A percentile compares a stretch with the other conserved stretches of the same genome.
Conservation (phyloP, 2,888 invertebrate genomes). For the Dermolepida albohirtum region DNA sequence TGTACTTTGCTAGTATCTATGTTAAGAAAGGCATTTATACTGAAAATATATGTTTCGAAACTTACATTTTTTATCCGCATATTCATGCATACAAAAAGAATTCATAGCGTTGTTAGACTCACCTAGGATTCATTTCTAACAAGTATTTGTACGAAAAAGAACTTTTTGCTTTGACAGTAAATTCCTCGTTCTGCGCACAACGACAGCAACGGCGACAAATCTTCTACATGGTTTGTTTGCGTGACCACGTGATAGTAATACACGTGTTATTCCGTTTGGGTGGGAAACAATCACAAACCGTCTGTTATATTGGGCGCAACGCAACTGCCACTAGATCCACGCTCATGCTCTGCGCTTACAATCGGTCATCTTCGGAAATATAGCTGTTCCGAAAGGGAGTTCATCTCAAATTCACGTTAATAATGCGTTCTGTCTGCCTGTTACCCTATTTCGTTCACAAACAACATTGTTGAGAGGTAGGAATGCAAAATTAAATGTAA, state of each 20-base stretch:
- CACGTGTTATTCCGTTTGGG: slow-evolving; percentile 57
- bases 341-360: slow-evolving; percentile 57
- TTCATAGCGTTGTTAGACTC: slow-evolving; percentile 6
- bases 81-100: background rate
- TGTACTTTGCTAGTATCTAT: too few relatives aligned
- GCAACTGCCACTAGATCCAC: slow-evolving; percentile 60
- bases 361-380: slow-evolving; percentile 61
- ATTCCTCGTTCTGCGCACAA: slow-evolving; percentile 41
- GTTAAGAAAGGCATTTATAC: too few relatives aligned
- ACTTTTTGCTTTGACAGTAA: slow-evolving; percentile 28
- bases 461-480: too few relatives aligned
- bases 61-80: background rate
- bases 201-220: slow-evolving; percentile 18
- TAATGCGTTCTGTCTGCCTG: too few relatives aligned
- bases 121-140: slow-evolving; percentile 27
- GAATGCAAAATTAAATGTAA: too few relatives aligned
- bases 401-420: slow-evolving; percentile 26
- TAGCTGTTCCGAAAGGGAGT: slow-evolving; percentile 54
- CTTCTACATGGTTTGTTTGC: slow-evolving; percentile 46
- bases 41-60: background rate
- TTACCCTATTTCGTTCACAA: too few relatives aligned
- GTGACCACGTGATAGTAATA: slow-evolving; percentile 56
- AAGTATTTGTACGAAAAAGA: background rate
- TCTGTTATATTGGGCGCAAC: slow-evolving; percentile 58
- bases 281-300: slow-evolving; percentile 58